Evolutionary conservation across 2,113 vertebrate species (phyloP).

Genomic region (Pelobates fuscus): DNA sequence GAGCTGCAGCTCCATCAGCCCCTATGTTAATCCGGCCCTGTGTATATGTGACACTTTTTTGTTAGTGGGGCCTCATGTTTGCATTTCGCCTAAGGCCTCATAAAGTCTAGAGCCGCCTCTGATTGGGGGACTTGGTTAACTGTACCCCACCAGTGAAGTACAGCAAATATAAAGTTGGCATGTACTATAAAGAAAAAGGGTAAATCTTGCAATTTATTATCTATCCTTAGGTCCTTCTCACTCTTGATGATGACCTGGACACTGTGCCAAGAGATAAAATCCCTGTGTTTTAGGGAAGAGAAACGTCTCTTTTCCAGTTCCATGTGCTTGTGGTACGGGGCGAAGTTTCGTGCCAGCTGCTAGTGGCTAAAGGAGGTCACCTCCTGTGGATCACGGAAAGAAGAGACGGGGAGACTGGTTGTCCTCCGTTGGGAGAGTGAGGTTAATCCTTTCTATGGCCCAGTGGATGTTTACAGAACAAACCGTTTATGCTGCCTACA

Average conservation of each 20-base stretch:
- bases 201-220: too few relatives aligned
- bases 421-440: neutral
- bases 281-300: slow-evolving; percentile 70
- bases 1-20: too few relatives aligned
- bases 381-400: neutral
- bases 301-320: neutral
- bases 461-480: neutral
- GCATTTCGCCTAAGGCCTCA: too few relatives aligned
- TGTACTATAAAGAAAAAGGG: too few relatives aligned
- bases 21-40: too few relatives aligned
- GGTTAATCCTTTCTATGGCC: neutral
- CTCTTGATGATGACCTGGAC: slow-evolving; percentile 77
- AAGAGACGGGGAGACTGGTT: neutral
- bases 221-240: slow-evolving; percentile 75
- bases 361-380: neutral
- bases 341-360: neutral
- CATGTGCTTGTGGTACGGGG: neutral
- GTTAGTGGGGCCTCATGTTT: too few relatives aligned
- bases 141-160: too few relatives aligned
- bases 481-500: slow-evolving; percentile 23
- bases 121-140: too few relatives aligned
- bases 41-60: too few relatives aligned
- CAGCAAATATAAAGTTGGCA: too few relatives aligned
- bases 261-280: slow-evolving; percentile 74
- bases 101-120: too few relatives aligned